These are phyloP conservation scores for Lophius americanus DNA, from an alignment of 2,797 vertebrate species.

Conservation along the genomic window DNA sequence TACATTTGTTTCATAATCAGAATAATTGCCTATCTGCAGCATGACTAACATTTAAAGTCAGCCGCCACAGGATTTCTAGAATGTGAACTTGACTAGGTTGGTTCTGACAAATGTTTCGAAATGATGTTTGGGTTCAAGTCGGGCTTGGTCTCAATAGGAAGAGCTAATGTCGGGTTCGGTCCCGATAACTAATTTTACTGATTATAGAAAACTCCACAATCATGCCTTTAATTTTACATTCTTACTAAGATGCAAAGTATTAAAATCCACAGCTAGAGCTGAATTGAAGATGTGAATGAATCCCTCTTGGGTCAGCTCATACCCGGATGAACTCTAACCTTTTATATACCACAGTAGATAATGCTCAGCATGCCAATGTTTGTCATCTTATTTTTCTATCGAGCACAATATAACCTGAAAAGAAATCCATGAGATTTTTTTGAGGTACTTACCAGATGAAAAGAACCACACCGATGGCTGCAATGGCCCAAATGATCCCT, in stretches of 20 bases:
- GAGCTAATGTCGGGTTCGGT: no score
- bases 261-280: neutral
- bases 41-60: neutral
- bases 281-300: no score
- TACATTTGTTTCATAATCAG: neutral
- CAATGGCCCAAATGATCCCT: constrained; percentile 5
- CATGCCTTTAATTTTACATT: neutral
- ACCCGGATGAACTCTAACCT: no score
- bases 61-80: neutral
- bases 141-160: no score
- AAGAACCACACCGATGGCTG: constrained; percentile 3
- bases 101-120: no score
- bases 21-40: neutral
- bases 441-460: constrained; percentile 5
- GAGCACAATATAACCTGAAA: no score
- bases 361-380: no score
- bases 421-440: neutral
- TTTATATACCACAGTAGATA: neutral
- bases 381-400: no score
- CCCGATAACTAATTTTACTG: no score
- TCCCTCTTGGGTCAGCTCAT: no score
- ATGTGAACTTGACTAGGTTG: no score
- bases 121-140: no score
- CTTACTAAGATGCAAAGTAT: neutral
- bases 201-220: neutral